Evolutionary conservation across 2,113 vertebrate genomes (phyloP).

Genomic region (Oceanites oceanicus): DNA sequence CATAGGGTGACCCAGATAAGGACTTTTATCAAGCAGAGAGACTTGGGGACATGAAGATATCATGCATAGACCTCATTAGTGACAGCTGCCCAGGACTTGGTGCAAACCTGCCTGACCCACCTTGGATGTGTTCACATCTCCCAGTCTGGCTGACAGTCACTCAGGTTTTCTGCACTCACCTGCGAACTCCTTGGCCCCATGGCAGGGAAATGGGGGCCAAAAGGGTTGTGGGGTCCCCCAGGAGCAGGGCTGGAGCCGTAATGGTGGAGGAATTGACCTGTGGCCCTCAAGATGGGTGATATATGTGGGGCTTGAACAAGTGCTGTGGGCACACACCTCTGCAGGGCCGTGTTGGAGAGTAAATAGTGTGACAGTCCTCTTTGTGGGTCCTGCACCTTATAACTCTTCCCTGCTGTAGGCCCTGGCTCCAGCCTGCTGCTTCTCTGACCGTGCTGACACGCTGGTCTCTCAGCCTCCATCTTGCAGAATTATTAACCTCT

Average conservation of each 20-base stretch:
- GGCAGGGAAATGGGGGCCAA: not conserved
- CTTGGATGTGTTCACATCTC: not conserved
- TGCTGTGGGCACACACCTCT: not conserved
- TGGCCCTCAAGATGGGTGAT: not conserved
- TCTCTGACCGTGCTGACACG: not conserved
- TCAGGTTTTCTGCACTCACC: not conserved
- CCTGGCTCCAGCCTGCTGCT: not conserved
- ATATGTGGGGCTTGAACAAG: too few species aligned
- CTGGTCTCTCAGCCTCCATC: not conserved
- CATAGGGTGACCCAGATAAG: not conserved
- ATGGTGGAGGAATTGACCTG: not conserved
- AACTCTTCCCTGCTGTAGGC: not conserved
- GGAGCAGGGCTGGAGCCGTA: not conserved
- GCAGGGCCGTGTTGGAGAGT: not conserved
- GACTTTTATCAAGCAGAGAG: not conserved
- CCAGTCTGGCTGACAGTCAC: not conserved
- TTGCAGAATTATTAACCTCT: not conserved
- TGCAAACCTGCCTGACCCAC: not conserved
- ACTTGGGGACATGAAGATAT: not conserved
- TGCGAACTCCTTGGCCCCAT: accelerated
- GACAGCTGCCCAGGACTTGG: not conserved
- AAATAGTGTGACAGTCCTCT: not conserved
- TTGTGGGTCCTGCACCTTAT: not conserved
- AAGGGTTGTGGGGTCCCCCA: not conserved
- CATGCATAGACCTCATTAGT: not conserved